Conservation (phyloP, 2,797 vertebrate genomes). For the Ispidina picta region DNA sequence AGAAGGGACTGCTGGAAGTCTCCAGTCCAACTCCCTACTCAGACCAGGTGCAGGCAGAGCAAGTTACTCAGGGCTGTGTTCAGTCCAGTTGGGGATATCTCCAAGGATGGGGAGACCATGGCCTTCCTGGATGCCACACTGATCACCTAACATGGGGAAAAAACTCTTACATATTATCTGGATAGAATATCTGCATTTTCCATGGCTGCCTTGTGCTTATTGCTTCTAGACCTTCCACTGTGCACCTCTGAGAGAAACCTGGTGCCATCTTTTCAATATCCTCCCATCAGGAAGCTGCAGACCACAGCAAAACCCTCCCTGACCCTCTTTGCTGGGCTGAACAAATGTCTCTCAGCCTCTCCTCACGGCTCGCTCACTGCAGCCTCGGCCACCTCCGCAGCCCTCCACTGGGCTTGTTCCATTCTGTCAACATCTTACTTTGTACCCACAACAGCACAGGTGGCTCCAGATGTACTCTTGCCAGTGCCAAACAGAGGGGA, state of each 20-base stretch:
- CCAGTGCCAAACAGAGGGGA: not conserved
- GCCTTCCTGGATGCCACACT: rapidly evolving
- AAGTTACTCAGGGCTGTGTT: not conserved
- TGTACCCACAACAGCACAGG: not conserved
- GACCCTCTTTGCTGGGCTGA: not conserved
- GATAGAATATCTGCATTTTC: not conserved
- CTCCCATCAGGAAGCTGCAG: not conserved
- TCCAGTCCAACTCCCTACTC: not conserved
- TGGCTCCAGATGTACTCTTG: not conserved
- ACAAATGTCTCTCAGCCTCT: rapidly evolving
- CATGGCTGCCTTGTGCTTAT: not conserved
- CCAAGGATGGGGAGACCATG: not conserved
- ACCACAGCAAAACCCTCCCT: not conserved
- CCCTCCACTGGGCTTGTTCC: not conserved
- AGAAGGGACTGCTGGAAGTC: not conserved
- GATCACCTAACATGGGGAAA: rapidly evolving
- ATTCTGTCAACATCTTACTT: not conserved
- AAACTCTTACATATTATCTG: not conserved
- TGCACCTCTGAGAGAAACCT: not conserved
- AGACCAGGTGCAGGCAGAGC: not conserved
- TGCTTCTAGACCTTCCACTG: not conserved
- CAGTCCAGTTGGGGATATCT: not conserved
- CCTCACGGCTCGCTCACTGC: rapidly evolving
- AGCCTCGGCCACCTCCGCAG: rapidly evolving
- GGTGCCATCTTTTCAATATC: not conserved